Conservation (phyloP, 2,888 invertebrate species). For the Brenthis ino region DNA sequence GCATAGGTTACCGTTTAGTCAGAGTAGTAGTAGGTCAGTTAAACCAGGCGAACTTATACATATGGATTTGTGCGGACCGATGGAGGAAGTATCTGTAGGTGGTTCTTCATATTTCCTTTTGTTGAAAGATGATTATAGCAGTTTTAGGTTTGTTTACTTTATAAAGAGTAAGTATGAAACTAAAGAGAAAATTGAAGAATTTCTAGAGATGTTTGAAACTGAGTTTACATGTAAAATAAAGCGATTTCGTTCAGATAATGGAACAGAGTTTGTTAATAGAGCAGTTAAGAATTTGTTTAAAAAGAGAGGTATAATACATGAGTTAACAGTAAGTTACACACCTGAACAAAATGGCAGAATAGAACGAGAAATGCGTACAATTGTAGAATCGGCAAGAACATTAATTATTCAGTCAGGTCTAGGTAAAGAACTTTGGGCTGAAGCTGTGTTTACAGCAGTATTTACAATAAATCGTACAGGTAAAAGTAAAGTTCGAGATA, state of each 20-base stretch:
- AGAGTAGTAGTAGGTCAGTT: slow-evolving; percentile 3
- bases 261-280: slow-evolving; percentile 46
- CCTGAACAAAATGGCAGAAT: slow-evolving; percentile 56
- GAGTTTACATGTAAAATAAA: slow-evolving; percentile 43
- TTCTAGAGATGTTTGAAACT: slow-evolving; percentile 38
- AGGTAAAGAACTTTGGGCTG: slow-evolving; percentile 15
- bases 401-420: neutral
- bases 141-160: no score
- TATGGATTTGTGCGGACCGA: neutral
- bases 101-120: no score
- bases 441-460: slow-evolving; percentile 17
- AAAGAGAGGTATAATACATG: slow-evolving; percentile 45
- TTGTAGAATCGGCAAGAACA: slow-evolving; percentile 36
- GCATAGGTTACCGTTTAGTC: slow-evolving; percentile 5
- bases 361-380: slow-evolving; percentile 51
- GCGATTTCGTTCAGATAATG: slow-evolving; percentile 46
- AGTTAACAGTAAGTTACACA: slow-evolving; percentile 47
- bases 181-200: neutral
- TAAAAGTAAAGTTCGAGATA: slow-evolving; percentile 5
- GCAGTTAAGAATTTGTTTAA: slow-evolving; percentile 40
- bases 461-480: slow-evolving; percentile 19
- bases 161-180: no score
- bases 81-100: no score
- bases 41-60: neutral
- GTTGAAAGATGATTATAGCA: no score